Percentiles rank a stretch among this genome's conserved stretches.
Conservation (phyloP, 2,113 vertebrate genomes). For the Siphamia tubifer region DNA sequence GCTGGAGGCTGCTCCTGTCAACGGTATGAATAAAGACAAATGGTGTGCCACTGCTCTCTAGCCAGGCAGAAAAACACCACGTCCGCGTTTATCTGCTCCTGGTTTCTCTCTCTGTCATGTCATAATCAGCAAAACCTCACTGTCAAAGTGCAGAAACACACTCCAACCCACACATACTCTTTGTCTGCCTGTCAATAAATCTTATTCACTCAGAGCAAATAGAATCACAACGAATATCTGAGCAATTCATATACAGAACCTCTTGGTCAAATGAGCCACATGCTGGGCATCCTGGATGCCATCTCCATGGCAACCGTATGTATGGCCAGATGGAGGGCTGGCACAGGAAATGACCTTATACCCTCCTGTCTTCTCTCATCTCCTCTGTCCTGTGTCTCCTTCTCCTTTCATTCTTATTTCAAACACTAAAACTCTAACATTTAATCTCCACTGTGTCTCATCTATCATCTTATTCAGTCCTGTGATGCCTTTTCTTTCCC, state of each 20-base stretch:
- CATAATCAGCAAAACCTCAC: conserved; percentile 62
- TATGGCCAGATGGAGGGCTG: conserved; percentile 55
- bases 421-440: neutral
- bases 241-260: conserved; percentile 28
- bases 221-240: neutral
- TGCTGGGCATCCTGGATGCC: neutral
- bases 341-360: conserved; percentile 57
- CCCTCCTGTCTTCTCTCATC: conserved; percentile 41
- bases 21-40: conserved; percentile 73
- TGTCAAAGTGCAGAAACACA: conserved; percentile 11
- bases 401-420: neutral
- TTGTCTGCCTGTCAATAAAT: neutral
- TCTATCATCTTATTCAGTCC: neutral
- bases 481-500: neutral
- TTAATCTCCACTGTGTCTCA: neutral
- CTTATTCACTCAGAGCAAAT: neutral
- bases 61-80: conserved; percentile 77
- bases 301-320: conserved; percentile 39
- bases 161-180: neutral
- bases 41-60: conserved; percentile 65
- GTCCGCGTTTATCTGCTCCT: conserved; percentile 54
- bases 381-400: neutral
- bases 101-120: conserved; percentile 49
- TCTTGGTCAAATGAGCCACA: neutral
- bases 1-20: conserved; percentile 63